phyloP scores from a whole-genome alignment of 2,113 vertebrate species.

The Myocastor coypus region DNA sequence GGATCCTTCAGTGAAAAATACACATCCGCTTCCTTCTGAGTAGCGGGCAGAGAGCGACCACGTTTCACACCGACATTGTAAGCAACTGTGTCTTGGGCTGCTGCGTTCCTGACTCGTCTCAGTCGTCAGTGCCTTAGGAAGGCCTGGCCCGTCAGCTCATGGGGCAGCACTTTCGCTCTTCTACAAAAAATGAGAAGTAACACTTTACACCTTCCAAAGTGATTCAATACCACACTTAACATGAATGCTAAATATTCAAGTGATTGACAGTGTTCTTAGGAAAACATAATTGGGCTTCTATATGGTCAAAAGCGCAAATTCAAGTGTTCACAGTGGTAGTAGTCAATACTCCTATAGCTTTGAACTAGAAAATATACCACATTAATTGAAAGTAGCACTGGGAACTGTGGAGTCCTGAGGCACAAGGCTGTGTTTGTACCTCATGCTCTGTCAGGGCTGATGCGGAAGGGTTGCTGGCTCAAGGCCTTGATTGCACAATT shows the following conservation, averaged over 20 bases:
- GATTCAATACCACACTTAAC: not conserved
- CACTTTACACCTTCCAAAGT: slow-evolving; percentile 17
- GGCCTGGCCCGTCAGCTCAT: not conserved
- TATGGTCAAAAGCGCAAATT: not conserved
- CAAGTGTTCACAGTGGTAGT: not conserved
- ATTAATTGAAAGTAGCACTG: not conserved
- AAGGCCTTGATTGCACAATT: not conserved
- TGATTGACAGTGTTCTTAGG: not conserved
- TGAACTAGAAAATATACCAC: not conserved
- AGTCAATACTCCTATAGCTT: not conserved
- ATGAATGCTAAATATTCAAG: not conserved
- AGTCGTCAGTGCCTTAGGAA: not conserved
- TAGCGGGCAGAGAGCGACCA: not conserved
- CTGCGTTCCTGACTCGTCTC: not conserved
- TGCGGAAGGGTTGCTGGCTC: slow-evolving; percentile 16
- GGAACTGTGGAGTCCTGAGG: not conserved
- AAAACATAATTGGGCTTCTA: not conserved
- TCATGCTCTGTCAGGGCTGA: not conserved
- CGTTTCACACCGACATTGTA: not conserved
- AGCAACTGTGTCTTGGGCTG: not conserved
- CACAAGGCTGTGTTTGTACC: not conserved
- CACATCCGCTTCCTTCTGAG: not conserved
- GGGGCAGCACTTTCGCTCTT: not conserved
- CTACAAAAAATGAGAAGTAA: slow-evolving; percentile 11
- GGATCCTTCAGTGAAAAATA: not conserved